phyloP scores from a whole-genome alignment of 2,888 invertebrate species.

The Ennomos fuscantarius region DNA sequence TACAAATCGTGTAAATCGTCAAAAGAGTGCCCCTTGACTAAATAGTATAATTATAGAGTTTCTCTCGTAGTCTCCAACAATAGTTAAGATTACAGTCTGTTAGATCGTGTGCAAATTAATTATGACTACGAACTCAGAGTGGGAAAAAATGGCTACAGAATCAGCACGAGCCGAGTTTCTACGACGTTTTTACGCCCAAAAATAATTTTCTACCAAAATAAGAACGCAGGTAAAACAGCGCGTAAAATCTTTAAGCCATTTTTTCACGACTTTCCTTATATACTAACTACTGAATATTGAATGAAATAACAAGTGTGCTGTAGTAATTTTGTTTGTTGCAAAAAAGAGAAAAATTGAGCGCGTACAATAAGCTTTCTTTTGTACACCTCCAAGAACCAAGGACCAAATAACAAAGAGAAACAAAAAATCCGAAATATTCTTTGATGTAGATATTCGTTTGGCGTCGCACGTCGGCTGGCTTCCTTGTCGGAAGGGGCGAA shows the following conservation, averaged over 20 bases:
- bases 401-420: constrained; percentile 35
- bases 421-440: constrained; percentile 33
- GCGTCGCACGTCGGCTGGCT: constrained; percentile 29
- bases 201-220: constrained; percentile 16
- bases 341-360: constrained; percentile 24
- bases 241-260: constrained; percentile 14
- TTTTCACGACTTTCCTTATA: constrained; percentile 10
- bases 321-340: constrained; percentile 30
- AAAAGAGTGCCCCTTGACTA: too few relatives aligned
- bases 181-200: constrained; percentile 5
- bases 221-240: constrained; percentile 7
- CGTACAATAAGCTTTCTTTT: constrained; percentile 30
- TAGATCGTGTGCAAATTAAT: too few relatives aligned
- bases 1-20: too few relatives aligned
- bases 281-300: constrained; percentile 26
- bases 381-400: constrained; percentile 33
- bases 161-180: not conserved
- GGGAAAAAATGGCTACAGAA: not conserved
- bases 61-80: too few relatives aligned
- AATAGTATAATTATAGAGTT: too few relatives aligned
- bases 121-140: too few relatives aligned
- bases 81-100: too few relatives aligned
- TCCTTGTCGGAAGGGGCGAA: constrained; percentile 28
- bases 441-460: constrained; percentile 39
- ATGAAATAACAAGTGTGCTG: constrained; percentile 24